Conservation (phyloP, 2,797 vertebrate genomes). For the Cetoscarus ocellatus region DNA sequence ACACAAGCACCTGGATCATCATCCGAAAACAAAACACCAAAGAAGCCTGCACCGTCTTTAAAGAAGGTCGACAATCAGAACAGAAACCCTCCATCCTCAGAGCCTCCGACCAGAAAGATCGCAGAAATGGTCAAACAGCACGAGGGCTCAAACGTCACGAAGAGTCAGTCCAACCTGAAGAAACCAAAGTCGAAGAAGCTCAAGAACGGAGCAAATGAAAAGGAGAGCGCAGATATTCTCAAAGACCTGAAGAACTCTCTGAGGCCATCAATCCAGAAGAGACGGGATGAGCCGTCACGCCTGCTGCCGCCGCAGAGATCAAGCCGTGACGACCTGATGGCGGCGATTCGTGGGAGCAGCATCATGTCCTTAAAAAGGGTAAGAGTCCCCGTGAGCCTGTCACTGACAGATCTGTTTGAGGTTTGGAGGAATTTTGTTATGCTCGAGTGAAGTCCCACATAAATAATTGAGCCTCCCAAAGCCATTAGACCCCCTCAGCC, state of each 20-base stretch:
- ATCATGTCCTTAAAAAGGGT: conserved; percentile 86
- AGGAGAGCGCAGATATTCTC: conserved; percentile 83
- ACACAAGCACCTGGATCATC: conserved; percentile 48
- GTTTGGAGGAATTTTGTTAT: conserved; percentile 11
- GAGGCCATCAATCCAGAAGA: conserved; percentile 85
- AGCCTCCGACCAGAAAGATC: conserved; percentile 83
- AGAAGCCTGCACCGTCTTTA: conserved; percentile 81
- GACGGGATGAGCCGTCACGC: conserved; percentile 78
- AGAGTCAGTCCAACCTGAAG: conserved; percentile 81
- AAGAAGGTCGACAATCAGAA: conserved; percentile 80
- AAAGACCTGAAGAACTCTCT: conserved; percentile 89
- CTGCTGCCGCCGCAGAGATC: conserved; percentile 85
- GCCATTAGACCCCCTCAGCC: conserved; percentile 23
- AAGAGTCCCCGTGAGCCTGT: conserved; percentile 58
- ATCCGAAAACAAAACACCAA: conserved; percentile 80
- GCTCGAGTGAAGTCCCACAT: conserved; percentile 8
- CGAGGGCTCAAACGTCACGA: conserved; percentile 77
- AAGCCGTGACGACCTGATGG: conserved; percentile 89
- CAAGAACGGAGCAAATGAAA: conserved; percentile 85
- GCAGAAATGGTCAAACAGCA: conserved; percentile 88
- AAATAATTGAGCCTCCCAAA: conserved; percentile 29
- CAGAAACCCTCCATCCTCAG: conserved; percentile 50
- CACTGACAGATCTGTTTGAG: not conserved
- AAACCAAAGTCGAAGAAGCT: conserved; percentile 84
- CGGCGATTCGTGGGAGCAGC: conserved; percentile 89